Evolutionary conservation across 2,113 vertebrate species (phyloP).

Genomic region (Nycticryphes semicollaris): DNA sequence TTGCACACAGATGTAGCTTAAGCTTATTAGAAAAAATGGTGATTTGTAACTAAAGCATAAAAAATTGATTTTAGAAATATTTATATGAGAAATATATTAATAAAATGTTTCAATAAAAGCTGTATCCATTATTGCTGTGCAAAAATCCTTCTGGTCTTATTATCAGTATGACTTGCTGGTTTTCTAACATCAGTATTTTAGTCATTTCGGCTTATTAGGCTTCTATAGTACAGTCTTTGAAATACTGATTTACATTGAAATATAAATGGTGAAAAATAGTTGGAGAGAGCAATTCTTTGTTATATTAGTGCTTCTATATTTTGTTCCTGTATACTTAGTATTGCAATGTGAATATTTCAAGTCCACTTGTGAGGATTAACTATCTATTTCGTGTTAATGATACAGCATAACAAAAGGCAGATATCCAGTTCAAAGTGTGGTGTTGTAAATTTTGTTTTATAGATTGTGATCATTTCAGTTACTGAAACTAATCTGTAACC

Average conservation of each 20-base stretch:
- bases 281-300: not conserved
- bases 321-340: not conserved
- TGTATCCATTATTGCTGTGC: not conserved
- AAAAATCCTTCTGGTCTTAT: not conserved
- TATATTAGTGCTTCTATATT: not conserved
- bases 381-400: not conserved
- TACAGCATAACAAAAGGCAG: not conserved
- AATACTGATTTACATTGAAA: not conserved
- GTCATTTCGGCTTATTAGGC: not conserved
- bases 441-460: not conserved
- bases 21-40: constrained; percentile 40
- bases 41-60: not conserved
- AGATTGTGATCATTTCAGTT: not conserved
- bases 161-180: not conserved
- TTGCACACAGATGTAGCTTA: constrained; percentile 44
- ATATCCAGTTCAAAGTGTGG: not conserved
- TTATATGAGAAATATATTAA: not conserved
- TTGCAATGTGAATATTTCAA: not conserved
- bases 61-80: not conserved
- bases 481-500: not conserved
- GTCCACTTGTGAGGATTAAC: not conserved
- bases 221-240: not conserved
- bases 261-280: not conserved
- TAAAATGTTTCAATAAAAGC: not conserved
- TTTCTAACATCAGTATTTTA: not conserved